Conservation (phyloP, 2,888 invertebrate genomes). For the Cantharis lateralis region DNA sequence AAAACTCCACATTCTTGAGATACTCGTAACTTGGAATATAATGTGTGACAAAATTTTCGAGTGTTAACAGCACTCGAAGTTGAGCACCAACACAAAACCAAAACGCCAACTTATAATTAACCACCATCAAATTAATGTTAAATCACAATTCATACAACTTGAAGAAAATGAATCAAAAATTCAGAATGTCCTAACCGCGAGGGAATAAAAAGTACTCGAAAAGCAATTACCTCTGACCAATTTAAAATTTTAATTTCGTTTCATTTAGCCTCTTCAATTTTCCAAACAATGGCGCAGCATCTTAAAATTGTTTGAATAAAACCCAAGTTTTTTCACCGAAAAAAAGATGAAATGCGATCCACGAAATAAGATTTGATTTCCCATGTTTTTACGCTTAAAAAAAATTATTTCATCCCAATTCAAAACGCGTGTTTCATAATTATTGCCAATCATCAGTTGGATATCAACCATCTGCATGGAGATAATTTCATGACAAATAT, state of each 20-base stretch:
- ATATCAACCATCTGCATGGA: too few relatives aligned
- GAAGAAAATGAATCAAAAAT: neutral
- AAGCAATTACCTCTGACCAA: neutral
- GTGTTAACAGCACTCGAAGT: neutral
- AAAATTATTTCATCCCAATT: neutral
- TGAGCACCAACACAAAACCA: neutral
- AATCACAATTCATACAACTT: neutral
- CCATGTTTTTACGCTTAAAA: neutral
- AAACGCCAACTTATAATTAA: neutral
- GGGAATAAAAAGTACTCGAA: neutral
- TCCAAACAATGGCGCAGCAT: neutral
- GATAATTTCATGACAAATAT: too few relatives aligned
- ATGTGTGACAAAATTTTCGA: neutral
- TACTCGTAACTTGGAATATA: neutral
- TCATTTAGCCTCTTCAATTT: neutral
- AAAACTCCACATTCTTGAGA: slow-evolving; percentile 4
- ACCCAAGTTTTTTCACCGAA: neutral
- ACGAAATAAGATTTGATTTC: neutral
- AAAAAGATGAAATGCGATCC: neutral
- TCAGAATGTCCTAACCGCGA: neutral
- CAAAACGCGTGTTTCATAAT: too few relatives aligned
- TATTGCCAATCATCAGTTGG: too few relatives aligned
- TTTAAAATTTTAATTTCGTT: neutral
- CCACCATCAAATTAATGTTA: neutral
- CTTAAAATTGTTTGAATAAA: neutral